Evolutionary conservation across 2,113 vertebrate species (phyloP).

Genomic region (Hippopotamus amphibius): DNA sequence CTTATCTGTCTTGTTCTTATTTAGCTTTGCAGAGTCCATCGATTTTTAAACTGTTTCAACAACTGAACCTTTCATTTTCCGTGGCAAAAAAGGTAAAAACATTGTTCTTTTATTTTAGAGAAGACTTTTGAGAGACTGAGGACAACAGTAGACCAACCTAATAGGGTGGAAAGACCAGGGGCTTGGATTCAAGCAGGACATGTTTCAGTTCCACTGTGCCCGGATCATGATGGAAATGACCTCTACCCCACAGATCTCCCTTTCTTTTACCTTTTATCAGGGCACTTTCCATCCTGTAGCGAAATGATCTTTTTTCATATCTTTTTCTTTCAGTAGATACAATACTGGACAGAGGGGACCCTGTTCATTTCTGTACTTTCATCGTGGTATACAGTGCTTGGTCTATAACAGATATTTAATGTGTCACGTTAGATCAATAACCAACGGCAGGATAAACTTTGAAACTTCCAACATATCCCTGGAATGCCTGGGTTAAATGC

Average conservation of each 20-base stretch:
- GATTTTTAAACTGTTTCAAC: constrained; percentile 42
- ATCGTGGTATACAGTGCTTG: neutral
- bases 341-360: neutral
- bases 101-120: neutral
- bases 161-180: neutral
- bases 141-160: neutral
- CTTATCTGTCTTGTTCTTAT: neutral
- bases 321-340: neutral
- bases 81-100: neutral
- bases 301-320: neutral
- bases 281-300: neutral
- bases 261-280: neutral
- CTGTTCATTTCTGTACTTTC: neutral
- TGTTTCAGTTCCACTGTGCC: neutral
- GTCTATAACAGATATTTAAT: neutral
- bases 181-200: neutral
- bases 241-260: neutral
- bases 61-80: neutral
- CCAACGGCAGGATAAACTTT: neutral
- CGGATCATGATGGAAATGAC: neutral
- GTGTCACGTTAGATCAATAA: neutral
- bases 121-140: neutral
- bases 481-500: neutral
- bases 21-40: neutral
- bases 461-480: neutral